phyloP scores from a whole-genome alignment of 1,140 invertebrate genomes.

The Panagrolaimus sp. region DNA sequence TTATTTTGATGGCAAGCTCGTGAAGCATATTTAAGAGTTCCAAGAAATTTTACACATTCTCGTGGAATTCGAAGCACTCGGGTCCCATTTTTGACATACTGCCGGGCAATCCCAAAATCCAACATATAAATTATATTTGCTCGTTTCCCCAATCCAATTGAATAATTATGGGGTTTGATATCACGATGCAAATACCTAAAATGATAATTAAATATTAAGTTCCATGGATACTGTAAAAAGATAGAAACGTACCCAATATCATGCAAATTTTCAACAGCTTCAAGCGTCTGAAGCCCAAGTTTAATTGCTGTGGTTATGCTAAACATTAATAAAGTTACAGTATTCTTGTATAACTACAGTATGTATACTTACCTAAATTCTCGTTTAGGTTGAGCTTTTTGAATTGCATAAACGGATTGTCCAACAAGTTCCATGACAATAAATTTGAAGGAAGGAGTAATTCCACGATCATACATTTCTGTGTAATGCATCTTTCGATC shows the following conservation, averaged over 20 bases:
- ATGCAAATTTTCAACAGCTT: conserved; percentile 13
- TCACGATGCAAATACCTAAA: conserved; percentile 16
- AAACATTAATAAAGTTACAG: too few relatives aligned
- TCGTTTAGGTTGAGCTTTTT: conserved; percentile 7
- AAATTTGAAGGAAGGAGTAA: conserved; percentile 11
- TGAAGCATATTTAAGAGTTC: conserved; percentile 20
- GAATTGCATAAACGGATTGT: background rate
- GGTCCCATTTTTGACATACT: conserved; percentile 6
- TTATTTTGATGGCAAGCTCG: conserved; percentile 14
- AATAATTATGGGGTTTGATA: conserved; percentile 21
- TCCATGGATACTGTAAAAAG: too few relatives aligned
- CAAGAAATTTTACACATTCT: conserved; percentile 16
- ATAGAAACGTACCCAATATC: background rate
- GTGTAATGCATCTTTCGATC: conserved; percentile 12
- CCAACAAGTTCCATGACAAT: conserved; percentile 23
- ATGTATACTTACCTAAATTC: background rate
- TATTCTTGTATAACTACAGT: too few relatives aligned
- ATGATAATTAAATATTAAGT: too few relatives aligned
- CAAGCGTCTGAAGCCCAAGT: conserved; percentile 12
- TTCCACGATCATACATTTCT: conserved; percentile 16
- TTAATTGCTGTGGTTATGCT: conserved; percentile 13
- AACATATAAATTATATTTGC: conserved; percentile 10
- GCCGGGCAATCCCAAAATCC: conserved; percentile 20
- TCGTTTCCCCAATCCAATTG: conserved; percentile 11
- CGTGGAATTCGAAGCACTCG: conserved; percentile 6